Evolutionary conservation across 2,888 invertebrate species (phyloP).

Genomic region (Dynastes maya): DNA sequence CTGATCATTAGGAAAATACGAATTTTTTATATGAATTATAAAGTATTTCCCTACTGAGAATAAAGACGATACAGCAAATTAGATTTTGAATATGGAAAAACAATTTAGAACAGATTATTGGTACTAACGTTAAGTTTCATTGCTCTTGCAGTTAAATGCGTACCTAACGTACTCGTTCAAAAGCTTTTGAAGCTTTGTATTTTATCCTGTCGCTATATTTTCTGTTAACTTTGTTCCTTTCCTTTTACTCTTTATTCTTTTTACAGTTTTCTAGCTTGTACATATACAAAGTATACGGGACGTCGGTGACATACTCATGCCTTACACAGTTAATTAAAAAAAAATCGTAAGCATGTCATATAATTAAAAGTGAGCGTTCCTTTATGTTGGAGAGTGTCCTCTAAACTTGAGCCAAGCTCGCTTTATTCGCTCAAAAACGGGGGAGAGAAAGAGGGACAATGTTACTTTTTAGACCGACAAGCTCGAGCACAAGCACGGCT

Average conservation of each 20-base stretch:
- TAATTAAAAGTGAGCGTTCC: conserved; percentile 63
- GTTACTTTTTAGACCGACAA: neutral
- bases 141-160: too few relatives aligned
- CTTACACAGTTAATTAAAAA: conserved; percentile 64
- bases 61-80: too few relatives aligned
- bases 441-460: neutral
- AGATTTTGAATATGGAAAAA: too few relatives aligned
- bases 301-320: conserved; percentile 13
- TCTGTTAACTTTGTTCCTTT: neutral
- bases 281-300: neutral
- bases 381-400: conserved; percentile 58
- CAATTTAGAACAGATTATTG: too few relatives aligned
- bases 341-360: conserved; percentile 64
- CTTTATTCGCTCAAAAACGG: conserved; percentile 4
- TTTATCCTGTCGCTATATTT: too few relatives aligned
- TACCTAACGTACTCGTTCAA: too few relatives aligned
- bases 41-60: too few relatives aligned
- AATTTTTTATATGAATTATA: too few relatives aligned
- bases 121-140: too few relatives aligned
- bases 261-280: neutral
- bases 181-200: too few relatives aligned
- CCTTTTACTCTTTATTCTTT: neutral
- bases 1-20: too few relatives aligned
- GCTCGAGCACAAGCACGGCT: neutral
- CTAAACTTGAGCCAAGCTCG: neutral